Percentiles rank a stretch among this genome's conserved stretches.
Evolutionary conservation across 2,888 invertebrate species (phyloP).

Genomic region (Mechanitis messenoides): DNA sequence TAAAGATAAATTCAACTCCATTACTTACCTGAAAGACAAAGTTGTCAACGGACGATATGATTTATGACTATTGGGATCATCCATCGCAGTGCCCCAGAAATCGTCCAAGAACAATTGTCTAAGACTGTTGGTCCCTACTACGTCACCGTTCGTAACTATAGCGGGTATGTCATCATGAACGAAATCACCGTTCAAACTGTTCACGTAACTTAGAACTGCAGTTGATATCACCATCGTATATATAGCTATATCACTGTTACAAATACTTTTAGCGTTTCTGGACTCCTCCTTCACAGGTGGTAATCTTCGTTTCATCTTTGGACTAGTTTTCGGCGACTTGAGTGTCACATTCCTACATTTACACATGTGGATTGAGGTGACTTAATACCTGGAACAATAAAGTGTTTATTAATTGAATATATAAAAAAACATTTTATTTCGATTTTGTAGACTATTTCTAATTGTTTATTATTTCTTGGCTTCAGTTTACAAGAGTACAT

Average conservation of each 20-base stretch:
- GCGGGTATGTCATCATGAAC: constrained; percentile 93
- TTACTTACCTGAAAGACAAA: constrained; percentile 87
- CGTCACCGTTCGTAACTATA: constrained; percentile 87
- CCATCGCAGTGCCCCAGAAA: constrained; percentile 93
- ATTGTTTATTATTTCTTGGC: no score
- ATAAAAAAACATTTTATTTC: not conserved
- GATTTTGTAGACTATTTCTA: no score
- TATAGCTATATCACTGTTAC: constrained; percentile 73
- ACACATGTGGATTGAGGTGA: constrained; percentile 46
- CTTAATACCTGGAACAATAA: constrained; percentile 51
- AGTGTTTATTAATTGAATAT: constrained; percentile 2
- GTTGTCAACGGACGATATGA: constrained; percentile 90
- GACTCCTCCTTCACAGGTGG: constrained; percentile 63
- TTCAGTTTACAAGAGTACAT: no score
- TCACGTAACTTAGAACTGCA: constrained; percentile 83
- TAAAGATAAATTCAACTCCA: no score
- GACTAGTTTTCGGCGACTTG: constrained; percentile 40
- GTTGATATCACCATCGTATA: constrained; percentile 81
- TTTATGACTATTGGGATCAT: constrained; percentile 87
- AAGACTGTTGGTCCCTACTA: constrained; percentile 80
- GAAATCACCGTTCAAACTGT: constrained; percentile 87
- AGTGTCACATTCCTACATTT: constrained; percentile 65
- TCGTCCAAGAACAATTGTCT: constrained; percentile 83
- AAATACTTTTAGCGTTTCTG: constrained; percentile 32
- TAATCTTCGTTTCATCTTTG: constrained; percentile 71